Evolutionary conservation across 92 coral and sea anemone genomes (phyloP).

Genomic region (Metridium senile): DNA sequence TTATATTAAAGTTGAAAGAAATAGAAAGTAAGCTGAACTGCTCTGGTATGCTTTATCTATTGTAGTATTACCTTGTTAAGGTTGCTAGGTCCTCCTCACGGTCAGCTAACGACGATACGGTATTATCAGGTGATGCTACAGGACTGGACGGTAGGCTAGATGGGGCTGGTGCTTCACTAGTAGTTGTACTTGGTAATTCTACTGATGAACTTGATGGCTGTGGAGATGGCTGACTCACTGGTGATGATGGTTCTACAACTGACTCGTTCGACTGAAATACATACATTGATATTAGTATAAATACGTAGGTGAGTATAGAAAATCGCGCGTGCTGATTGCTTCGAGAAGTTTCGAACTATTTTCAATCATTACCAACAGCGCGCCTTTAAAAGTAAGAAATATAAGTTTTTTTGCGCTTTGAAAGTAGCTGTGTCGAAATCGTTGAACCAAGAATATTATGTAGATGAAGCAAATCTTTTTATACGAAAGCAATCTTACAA

Average conservation of each 20-base stretch:
- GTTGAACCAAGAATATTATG: too few relatives aligned
- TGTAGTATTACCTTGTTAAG: slow-evolving; percentile 34
- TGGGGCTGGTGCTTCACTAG: slow-evolving; percentile 49
- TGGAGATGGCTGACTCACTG: slow-evolving; percentile 25
- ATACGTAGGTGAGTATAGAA: too few relatives aligned
- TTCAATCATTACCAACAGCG: too few relatives aligned
- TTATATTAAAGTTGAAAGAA: neutral
- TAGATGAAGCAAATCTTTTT: too few relatives aligned
- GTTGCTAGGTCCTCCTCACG: slow-evolving; percentile 38
- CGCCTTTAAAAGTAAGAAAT: too few relatives aligned
- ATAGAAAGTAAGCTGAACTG: too few relatives aligned
- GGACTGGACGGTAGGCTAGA: slow-evolving; percentile 17
- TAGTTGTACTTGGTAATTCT: slow-evolving; percentile 82
- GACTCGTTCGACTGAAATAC: slow-evolving; percentile 8
- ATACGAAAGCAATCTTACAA: too few relatives aligned
- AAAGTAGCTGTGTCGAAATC: too few relatives aligned
- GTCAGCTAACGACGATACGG: slow-evolving; percentile 65
- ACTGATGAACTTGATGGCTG: slow-evolving; percentile 53
- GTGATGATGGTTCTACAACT: slow-evolving; percentile 2
- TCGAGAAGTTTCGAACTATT: too few relatives aligned
- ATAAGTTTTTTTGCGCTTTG: too few relatives aligned
- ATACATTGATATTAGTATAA: neutral
- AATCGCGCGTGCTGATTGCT: too few relatives aligned
- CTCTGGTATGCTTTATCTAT: too few relatives aligned
- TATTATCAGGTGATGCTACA: slow-evolving; percentile 69